These are phyloP conservation scores for Neosilurus hyrtlii DNA, from an alignment of 2,797 vertebrate species.

Conservation along the genomic window DNA sequence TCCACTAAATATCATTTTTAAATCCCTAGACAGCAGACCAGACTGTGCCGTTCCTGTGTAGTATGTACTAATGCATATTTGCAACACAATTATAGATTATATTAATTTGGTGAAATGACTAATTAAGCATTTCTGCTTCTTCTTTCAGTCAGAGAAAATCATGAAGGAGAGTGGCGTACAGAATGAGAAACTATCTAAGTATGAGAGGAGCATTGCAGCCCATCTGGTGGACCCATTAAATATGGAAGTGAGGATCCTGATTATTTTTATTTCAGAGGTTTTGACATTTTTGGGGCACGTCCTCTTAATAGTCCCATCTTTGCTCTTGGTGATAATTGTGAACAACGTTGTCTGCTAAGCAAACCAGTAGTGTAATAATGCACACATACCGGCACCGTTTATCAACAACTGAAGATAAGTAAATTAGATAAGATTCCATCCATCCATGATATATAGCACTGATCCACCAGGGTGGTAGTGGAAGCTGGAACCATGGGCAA, in stretches of 20 bases:
- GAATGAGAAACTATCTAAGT: slow-evolving; percentile 92
- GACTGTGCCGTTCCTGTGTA: too few relatives aligned
- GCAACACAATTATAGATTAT: background rate
- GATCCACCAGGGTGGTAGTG: background rate
- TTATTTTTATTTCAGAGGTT: background rate
- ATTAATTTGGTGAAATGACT: background rate
- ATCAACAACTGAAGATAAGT: background rate
- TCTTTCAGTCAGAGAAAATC: slow-evolving; percentile 87
- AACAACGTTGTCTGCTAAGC: background rate
- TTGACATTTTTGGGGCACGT: background rate
- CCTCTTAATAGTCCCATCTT: background rate
- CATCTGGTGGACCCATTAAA: slow-evolving; percentile 93
- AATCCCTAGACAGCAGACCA: too few relatives aligned
- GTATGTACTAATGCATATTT: background rate
- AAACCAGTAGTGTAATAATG: background rate
- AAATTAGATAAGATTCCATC: background rate
- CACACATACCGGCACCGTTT: background rate
- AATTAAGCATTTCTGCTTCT: background rate
- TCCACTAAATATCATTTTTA: background rate
- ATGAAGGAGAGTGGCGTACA: slow-evolving; percentile 97
- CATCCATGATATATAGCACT: background rate
- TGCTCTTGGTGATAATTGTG: background rate
- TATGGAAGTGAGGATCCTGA: slow-evolving; percentile 77
- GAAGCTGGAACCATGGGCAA: too few relatives aligned
- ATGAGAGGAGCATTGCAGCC: slow-evolving; percentile 97